phyloP scores from a whole-genome alignment of 2,888 invertebrate species.

The Cantharis rustica region DNA sequence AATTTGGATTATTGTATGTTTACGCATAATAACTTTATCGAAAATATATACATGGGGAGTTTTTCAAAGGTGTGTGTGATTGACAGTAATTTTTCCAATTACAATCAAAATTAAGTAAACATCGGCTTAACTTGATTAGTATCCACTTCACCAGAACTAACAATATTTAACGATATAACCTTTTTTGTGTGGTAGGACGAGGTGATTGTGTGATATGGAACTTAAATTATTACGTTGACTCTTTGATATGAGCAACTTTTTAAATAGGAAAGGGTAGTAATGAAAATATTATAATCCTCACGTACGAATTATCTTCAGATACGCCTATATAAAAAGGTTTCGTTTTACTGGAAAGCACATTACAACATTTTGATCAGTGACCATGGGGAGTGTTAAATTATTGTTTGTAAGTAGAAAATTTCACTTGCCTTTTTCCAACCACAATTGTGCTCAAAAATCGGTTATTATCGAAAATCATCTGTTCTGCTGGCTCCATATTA shows the following conservation, averaged over 20 bases:
- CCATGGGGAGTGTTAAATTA: neutral
- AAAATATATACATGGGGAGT: neutral
- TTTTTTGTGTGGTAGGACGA: neutral
- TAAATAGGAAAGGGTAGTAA: neutral
- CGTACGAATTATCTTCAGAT: neutral
- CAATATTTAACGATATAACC: conserved; percentile 6
- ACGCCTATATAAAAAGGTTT: neutral
- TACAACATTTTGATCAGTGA: neutral
- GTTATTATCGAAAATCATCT: conserved; percentile 52
- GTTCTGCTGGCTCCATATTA: conserved; percentile 50
- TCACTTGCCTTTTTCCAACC: conserved; percentile 53
- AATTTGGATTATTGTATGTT: conserved; percentile 5
- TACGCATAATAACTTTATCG: conserved; percentile 2
- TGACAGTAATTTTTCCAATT: conserved; percentile 8
- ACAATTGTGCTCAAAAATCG: conserved; percentile 52
- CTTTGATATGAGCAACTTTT: neutral
- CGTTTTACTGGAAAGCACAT: neutral
- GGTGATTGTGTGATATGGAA: neutral
- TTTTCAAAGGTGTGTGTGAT: conserved; percentile 10
- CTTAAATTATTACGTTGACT: neutral
- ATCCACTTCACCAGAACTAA: conserved; percentile 19
- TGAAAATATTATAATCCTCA: neutral
- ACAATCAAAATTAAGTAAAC: conserved; percentile 11
- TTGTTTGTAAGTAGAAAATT: conserved; percentile 5
- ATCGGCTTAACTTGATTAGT: conserved; percentile 4